Evolutionary conservation across 2,888 invertebrate species (phyloP), one percentile per base, ranked within the genome.

Genomic region (Hyalella azteca): DNA sequence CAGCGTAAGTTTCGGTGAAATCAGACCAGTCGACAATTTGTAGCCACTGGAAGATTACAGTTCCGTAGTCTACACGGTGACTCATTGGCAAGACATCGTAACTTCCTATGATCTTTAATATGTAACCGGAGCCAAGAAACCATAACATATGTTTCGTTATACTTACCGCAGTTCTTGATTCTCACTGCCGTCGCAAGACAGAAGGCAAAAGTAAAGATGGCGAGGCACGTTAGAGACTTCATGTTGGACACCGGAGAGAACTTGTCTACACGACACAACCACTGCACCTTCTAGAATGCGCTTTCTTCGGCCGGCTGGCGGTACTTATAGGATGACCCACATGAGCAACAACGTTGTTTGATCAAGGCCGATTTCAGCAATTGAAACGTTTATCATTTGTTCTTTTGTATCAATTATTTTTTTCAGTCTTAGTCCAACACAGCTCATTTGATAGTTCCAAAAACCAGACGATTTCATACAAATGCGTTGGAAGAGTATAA

Each of bases 101-200:
- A 45, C 45, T 45, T 45, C 45, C 45, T 45, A 15, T 45, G 45
- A 19, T 2, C 13, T 45, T 45, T 19, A 45, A 19, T 19, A 45
- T 19, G 45, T 3, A 45, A 15, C 45, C 11, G 13, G 11, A 45
- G 45, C 1, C 11, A 45, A 45, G 11, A 19, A 45, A 11, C 45
- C 11, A 15, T 19, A 45, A 45, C 19, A 45, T 11, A 45, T 15
- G 19, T 15, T 45, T n/a, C n/a, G n/a, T 19, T 9, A 22, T 54
- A 54, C 54, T 54, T 22, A 54, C 54, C 54, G 54, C 54, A 54
- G n/a, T 13, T 54, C 54, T 54, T 54, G 26, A 54, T 54, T 1
- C 54, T 19, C 9, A 54, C 54, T 1, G 54, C 54, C 15, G 19
- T n/a, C 9, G 1, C n/a, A 22, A 22, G 9, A 9, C n/a, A 54